Percentiles rank a stretch among this genome's conserved stretches.
These are phyloP conservation scores for Ptycholaimellus sp. DNA, from an alignment of 2,888 invertebrate genomes.

Conservation along the genomic window DNA sequence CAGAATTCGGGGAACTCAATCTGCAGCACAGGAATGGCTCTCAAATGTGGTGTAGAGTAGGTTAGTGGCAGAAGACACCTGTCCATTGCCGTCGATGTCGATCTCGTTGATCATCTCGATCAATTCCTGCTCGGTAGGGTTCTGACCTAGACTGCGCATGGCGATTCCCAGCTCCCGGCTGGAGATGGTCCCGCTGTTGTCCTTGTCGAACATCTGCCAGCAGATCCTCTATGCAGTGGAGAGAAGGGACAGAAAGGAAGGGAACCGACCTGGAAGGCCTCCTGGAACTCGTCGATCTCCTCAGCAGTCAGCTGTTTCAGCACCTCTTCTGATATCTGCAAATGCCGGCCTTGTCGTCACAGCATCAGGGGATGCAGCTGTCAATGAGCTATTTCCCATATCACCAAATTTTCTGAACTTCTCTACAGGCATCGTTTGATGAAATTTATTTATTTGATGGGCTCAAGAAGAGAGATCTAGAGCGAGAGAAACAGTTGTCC, in stretches of 20 bases:
- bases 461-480: too few species aligned
- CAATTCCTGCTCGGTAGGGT: conserved; percentile 24
- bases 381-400: too few species aligned
- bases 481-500: too few species aligned
- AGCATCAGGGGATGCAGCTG: too few species aligned
- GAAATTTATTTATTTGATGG: too few species aligned
- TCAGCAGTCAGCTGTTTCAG: conserved; percentile 18
- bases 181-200: conserved; percentile 25
- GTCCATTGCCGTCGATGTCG: conserved; percentile 23
- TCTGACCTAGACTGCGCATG: conserved; percentile 24
- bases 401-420: too few species aligned
- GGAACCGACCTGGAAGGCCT: conserved; percentile 13
- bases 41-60: too few species aligned
- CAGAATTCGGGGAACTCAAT: conserved; percentile 25
- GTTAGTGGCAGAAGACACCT: too few species aligned
- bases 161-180: conserved; percentile 25
- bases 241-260: not conserved
- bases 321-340: too few species aligned
- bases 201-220: conserved; percentile 7
- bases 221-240: not conserved
- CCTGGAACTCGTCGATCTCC: conserved; percentile 25
- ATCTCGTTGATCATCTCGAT: conserved; percentile 25
- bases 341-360: too few species aligned
- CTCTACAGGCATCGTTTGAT: too few species aligned
- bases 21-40: conserved; percentile 7